Base-by-base conservation (phyloP, 2,797 vertebrate genomes). In the Sebastes matsubarae region DNA sequence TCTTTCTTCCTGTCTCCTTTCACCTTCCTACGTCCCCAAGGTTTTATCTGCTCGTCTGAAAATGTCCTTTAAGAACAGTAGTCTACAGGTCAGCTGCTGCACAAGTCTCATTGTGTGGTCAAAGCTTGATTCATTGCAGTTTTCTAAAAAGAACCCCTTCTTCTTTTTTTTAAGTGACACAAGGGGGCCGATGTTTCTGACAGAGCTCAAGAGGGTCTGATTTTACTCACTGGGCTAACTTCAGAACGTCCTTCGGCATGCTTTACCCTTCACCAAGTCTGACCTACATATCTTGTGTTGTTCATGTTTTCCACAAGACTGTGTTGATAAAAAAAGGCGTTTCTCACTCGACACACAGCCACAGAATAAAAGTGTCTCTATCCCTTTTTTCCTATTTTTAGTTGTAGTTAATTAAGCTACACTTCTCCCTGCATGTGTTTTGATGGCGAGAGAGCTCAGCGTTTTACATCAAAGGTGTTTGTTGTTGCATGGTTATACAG, bases 381-480 rank as follows among this genome's bases (percentile, higher is more conserved):
- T 67, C 42, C 2, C 34, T 68, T 9, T 50, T 67, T 54, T 66
- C 36, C 52, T 79, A 84, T 76, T 83, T 77, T 85, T 89, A 81
- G 82, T 72, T 79, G 66, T 7, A 50, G 67, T 67, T 85, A 87
- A 85, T 82, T 89, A 82, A 87, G 72, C 67, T 68, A 65, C 34
- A 65, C 66, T 52, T 85, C 57, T 61, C 20, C 32, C 29, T 55
- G 46, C 29, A 46, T 60, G 22, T 3, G 5, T 73, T 75, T 73
- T 61, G 57, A 80, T 69, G 16, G 67, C 65, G 66, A 34, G 24
- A 77, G 34, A 70, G 58, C 29, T 57, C 24, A 27, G 34, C 20
- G n/a, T 79, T 89, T 9, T 46, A 84, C 82, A 87, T 80, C 32
- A 80, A 79, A 83, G 52, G 71, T 80, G 63, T 73, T 83, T 81